Conservation (phyloP, 2,113 vertebrate genomes). For the Anser cygnoides region DNA sequence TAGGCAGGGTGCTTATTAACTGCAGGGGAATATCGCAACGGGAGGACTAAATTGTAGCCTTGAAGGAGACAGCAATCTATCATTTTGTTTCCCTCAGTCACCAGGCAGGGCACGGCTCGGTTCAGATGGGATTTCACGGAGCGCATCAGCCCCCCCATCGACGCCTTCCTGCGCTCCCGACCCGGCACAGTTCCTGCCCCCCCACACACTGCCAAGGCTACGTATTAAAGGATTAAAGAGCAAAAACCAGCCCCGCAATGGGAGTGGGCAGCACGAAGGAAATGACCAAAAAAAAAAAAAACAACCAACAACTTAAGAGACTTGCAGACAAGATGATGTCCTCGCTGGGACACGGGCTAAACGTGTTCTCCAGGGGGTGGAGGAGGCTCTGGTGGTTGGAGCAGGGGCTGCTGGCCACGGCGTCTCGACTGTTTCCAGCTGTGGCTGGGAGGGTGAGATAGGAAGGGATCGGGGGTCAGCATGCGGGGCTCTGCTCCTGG, state of each 20-base stretch:
- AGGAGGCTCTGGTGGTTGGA: neutral
- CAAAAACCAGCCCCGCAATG: neutral
- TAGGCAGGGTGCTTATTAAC: constrained; percentile 57
- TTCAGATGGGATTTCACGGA: neutral
- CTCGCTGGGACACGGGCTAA: neutral
- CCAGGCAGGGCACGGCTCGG: neutral
- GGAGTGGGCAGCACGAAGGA: neutral
- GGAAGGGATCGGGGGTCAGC: neutral
- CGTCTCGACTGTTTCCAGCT: neutral
- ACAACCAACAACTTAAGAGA: neutral
- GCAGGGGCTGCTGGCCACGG: neutral
- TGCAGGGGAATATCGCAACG: constrained; percentile 3
- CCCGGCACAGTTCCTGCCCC: neutral
- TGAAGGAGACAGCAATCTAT: neutral
- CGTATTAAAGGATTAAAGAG: neutral
- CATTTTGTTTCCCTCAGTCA: neutral
- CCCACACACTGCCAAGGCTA: neutral
- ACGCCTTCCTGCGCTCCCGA: neutral
- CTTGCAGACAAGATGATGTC: neutral
- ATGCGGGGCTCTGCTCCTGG: neutral
- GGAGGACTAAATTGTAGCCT: constrained; percentile 51
- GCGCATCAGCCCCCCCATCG: neutral
- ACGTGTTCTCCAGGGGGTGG: neutral
- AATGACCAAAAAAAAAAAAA: neutral
- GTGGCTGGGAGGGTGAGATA: neutral